Evolutionary conservation across 1,140 invertebrate genomes (phyloP).

Genomic region (Hyphantria cunea): DNA sequence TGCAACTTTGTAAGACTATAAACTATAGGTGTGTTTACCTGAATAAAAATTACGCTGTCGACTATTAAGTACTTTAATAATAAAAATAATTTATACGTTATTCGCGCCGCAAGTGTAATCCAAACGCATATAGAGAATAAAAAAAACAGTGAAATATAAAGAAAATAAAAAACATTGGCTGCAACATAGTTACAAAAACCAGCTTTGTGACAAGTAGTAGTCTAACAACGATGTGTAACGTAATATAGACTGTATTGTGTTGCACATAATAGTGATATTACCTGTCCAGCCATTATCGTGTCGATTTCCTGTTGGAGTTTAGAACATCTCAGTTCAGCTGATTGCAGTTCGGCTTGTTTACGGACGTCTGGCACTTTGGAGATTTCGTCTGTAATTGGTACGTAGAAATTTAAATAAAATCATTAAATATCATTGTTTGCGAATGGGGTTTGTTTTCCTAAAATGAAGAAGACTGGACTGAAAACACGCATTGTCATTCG

Average conservation of each 20-base stretch:
- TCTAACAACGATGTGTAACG: constrained; percentile 16
- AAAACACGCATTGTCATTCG: too few relatives aligned
- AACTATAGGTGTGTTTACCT: too few relatives aligned
- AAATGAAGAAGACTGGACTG: too few relatives aligned
- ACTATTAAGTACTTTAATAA: too few relatives aligned
- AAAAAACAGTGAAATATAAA: constrained; percentile 29
- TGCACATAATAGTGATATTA: constrained; percentile 30
- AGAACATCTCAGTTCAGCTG: constrained; percentile 61
- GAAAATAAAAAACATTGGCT: constrained; percentile 19
- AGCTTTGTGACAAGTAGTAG: constrained; percentile 4
- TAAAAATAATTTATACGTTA: too few relatives aligned
- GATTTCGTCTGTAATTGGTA: constrained; percentile 59
- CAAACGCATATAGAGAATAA: constrained; percentile 17
- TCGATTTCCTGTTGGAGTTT: constrained; percentile 70
- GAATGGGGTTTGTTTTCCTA: too few relatives aligned
- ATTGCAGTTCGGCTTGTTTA: constrained; percentile 66
- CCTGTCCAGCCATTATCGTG: constrained; percentile 60
- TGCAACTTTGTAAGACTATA: too few relatives aligned
- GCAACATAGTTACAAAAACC: constrained; percentile 23
- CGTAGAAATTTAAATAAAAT: not conserved
- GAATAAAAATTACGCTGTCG: too few relatives aligned
- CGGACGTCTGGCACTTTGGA: constrained; percentile 70
- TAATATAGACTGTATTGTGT: constrained; percentile 23
- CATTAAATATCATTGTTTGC: too few relatives aligned
- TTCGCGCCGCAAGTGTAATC: constrained; percentile 17